Base-by-base conservation (phyloP, 2,797 vertebrate genomes). In the Onychomys leucogaster region DNA sequence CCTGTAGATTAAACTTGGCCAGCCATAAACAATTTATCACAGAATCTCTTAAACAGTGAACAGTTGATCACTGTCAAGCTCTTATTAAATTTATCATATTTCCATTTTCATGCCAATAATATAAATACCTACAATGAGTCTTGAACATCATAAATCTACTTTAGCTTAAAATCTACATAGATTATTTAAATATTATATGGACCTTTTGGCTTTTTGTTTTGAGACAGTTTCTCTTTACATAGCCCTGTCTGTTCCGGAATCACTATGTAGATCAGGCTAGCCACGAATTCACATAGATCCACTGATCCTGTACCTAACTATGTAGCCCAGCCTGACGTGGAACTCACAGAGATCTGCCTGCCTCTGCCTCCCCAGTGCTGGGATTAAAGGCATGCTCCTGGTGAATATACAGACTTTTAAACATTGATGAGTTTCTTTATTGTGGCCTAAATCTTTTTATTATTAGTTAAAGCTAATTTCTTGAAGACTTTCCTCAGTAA, bases 21-120 rank as follows among this genome's bases (percentile, higher is more conserved):
- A 88, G 63, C 41, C 29, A 80, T 91, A 96, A 97, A 92, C 63
- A n/a, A 81, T 11, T 96, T 89, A 93, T n/a, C 59, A 86, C 49
- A 80, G 67, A 80, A 55, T 77, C 46, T 91, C 46, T 63, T 61
- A 88, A 43, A 52, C n/a, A 92, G 65, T 69, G 95, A 92, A 83
- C 69, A 34, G 27, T 95, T 46, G 9, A 49, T 92, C 80, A 95
- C 61, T 77, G 83, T 94, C 83, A 93, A 93, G 76, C 34, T 95
- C 52, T 95, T 95, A 91, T 82, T 97, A 94, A 77, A 94, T 95
- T 92, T 82, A 93, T 37, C 41, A 57, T 86, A 96, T 85, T 91
- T 97, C 57, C 90, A 94, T 89, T 90, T 96, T 94, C 69, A 95
- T 80, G 63, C 9, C 75, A 93, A 86, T 78, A 93, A 88, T 81